Evolutionary conservation across 1,140 invertebrate genomes (phyloP).

Genomic region (Micrasema minimum): DNA sequence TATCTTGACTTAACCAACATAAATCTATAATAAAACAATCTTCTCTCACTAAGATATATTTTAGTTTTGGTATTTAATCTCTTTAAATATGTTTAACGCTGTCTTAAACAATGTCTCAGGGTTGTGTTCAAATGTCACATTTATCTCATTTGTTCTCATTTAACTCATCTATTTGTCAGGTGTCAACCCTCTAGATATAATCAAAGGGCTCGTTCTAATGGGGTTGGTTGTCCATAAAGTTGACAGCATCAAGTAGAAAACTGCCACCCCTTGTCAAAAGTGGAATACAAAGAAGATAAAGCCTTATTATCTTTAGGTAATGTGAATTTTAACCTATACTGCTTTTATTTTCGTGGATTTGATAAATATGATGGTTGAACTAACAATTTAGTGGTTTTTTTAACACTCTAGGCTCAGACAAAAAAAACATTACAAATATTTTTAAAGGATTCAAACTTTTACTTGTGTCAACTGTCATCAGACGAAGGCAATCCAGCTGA

Average conservation of each 20-base stretch:
- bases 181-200: conserved; percentile 29
- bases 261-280: conserved; percentile 26
- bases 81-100: background rate
- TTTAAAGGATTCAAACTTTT: background rate
- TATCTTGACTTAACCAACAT: too few relatives aligned
- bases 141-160: conserved; percentile 30
- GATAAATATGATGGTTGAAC: background rate
- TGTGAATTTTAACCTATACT: conserved; percentile 11
- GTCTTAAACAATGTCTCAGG: conserved; percentile 1
- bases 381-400: background rate
- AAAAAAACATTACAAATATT: background rate
- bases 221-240: conserved; percentile 20
- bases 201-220: conserved; percentile 15
- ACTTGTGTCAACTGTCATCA: too few relatives aligned
- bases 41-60: too few relatives aligned
- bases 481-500: too few relatives aligned
- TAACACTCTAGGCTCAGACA: background rate
- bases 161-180: conserved; percentile 34
- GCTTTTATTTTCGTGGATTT: background rate
- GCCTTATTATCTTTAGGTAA: conserved; percentile 4
- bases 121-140: conserved; percentile 18
- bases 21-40: too few relatives aligned
- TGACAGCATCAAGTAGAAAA: conserved; percentile 9
- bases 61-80: too few relatives aligned
- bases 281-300: conserved; percentile 28